These are phyloP conservation scores for Pseudomugil tenellus DNA, from an alignment of 2,797 vertebrate species.

Conservation along the genomic window DNA sequence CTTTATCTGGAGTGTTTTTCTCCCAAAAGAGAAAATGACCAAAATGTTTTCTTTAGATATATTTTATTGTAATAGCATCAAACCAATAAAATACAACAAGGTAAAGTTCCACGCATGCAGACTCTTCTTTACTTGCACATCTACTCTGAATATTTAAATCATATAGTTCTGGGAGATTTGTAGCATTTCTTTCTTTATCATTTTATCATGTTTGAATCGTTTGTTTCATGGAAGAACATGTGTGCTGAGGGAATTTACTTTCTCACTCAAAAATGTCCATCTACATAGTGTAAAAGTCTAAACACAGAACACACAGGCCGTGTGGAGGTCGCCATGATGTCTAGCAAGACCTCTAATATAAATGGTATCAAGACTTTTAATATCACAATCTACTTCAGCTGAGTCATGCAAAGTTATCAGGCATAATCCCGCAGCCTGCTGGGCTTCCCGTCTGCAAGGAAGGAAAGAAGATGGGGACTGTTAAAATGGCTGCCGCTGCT, in stretches of 20 bases:
- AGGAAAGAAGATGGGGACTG: neutral
- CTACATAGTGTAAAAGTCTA: constrained; percentile 4
- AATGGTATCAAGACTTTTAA: neutral
- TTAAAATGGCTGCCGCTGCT: neutral
- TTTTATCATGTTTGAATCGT: neutral
- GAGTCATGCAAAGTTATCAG: neutral
- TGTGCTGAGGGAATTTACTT: neutral
- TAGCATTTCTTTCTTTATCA: neutral
- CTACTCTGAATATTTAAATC: constrained; percentile 1
- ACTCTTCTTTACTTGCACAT: constrained; percentile 33
- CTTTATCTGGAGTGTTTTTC: constrained; percentile 49
- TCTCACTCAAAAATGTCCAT: constrained; percentile 4
- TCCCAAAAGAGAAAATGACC: constrained; percentile 63
- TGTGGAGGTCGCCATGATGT: neutral
- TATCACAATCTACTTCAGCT: neutral
- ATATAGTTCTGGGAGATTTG: neutral
- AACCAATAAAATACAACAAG: constrained; percentile 78
- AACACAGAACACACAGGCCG: neutral
- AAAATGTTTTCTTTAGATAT: constrained; percentile 74
- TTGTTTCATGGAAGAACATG: neutral
- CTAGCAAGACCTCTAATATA: neutral
- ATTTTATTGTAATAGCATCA: constrained; percentile 83
- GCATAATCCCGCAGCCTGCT: neutral
- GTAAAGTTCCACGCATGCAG: constrained; percentile 44
- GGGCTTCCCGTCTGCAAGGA: neutral